Conservation (phyloP, 2,797 vertebrate genomes). For the Neomorphus geoffroyi region DNA sequence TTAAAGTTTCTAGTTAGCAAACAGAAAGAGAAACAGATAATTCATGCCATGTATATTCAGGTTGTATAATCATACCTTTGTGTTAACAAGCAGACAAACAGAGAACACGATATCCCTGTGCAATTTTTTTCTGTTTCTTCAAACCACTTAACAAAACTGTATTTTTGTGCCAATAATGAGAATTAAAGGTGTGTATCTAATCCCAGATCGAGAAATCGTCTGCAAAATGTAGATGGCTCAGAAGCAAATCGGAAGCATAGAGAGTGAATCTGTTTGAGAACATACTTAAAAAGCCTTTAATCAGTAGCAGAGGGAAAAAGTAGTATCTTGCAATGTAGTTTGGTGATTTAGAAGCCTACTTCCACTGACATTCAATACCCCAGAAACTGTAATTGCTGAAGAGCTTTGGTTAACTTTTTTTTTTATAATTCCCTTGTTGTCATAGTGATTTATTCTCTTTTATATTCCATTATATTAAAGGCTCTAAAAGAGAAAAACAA, state of each 20-base stretch:
- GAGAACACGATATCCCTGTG: background rate
- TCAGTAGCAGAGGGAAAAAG: background rate
- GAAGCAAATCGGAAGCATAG: background rate
- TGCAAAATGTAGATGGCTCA: background rate
- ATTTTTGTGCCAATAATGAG: conserved; percentile 20
- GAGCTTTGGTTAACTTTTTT: background rate
- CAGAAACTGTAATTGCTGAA: background rate
- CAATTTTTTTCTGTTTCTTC: no score
- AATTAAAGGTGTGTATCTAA: background rate
- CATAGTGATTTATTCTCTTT: background rate
- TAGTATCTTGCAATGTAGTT: background rate
- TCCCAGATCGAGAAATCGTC: background rate
- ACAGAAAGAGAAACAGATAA: background rate
- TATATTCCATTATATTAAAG: background rate
- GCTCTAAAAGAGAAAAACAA: background rate
- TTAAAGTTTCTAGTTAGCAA: background rate
- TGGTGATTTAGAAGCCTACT: background rate
- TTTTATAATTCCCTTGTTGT: background rate
- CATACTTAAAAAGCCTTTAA: background rate
- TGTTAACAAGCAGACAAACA: background rate
- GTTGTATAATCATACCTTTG: background rate
- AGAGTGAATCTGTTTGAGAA: background rate
- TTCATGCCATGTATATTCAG: background rate
- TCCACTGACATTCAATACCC: background rate
- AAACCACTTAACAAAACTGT: background rate